These are phyloP conservation scores for Catocala nupta DNA, from an alignment of 2,888 invertebrate genomes.

Conservation along the genomic window DNA sequence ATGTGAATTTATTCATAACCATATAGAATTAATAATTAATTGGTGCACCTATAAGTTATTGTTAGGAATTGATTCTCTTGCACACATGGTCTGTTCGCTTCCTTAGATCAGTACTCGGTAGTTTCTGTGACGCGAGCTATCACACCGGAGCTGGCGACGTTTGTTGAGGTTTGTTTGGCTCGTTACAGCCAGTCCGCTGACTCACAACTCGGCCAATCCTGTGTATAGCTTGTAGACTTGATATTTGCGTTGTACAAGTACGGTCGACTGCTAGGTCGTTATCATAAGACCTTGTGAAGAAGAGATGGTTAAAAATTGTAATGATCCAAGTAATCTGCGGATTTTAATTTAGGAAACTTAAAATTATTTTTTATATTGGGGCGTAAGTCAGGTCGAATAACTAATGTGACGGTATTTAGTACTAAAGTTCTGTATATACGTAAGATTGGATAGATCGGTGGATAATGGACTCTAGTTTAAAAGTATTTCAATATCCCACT, in stretches of 20 bases:
- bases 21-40: conserved; percentile 67
- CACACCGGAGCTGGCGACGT: conserved; percentile 34
- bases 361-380: conserved; percentile 77
- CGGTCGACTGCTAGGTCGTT: conserved; percentile 46
- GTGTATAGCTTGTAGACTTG: conserved; percentile 43
- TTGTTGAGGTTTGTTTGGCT: conserved; percentile 12
- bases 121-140: conserved; percentile 55
- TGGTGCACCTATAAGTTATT: conserved; percentile 71
- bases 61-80: conserved; percentile 72
- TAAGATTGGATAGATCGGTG: conserved; percentile 66
- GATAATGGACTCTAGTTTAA: conserved; percentile 50
- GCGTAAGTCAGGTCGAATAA: conserved; percentile 66
- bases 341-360: conserved; percentile 75
- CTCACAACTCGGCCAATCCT: conserved; percentile 23
- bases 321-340: conserved; percentile 64
- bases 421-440: conserved; percentile 80
- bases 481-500: conserved; percentile 60
- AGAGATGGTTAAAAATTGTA: conserved; percentile 64
- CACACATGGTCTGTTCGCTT: conserved; percentile 62
- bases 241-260: conserved; percentile 42
- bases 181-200: background rate
- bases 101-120: conserved; percentile 42
- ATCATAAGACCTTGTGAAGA: conserved; percentile 62
- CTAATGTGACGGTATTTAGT: conserved; percentile 68
- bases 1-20: conserved; percentile 71